A percentile compares a stretch with the other conserved stretches of the same genome.
Evolutionary conservation across 2,888 invertebrate species (phyloP).

Genomic region (Andrena haemorrhoa): DNA sequence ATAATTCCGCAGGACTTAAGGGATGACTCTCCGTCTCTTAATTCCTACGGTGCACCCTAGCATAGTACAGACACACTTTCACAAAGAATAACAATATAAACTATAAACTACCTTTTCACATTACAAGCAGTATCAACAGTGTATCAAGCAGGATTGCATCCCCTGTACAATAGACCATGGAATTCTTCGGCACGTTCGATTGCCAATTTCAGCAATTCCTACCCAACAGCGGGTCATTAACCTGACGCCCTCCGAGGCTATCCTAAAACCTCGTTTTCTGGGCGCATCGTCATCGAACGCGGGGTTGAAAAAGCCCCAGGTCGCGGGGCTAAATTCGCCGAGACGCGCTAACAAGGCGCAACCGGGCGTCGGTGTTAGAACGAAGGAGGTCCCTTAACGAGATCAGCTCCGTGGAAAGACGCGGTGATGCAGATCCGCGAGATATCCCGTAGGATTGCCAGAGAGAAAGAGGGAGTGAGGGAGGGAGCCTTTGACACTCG

Average conservation of each 20-base stretch:
- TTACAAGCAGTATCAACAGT: no score
- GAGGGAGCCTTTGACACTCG: constrained; percentile 64
- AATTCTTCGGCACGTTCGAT: neutral
- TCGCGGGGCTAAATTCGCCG: constrained; percentile 57
- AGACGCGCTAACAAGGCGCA: constrained; percentile 72
- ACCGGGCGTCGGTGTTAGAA: constrained; percentile 58
- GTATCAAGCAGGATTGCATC: no score
- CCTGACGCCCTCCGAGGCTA: neutral
- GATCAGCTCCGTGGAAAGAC: constrained; percentile 72
- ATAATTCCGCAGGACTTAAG: constrained; percentile 58
- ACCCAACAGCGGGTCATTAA: constrained; percentile 23
- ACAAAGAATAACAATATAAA: neutral
- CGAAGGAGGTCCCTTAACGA: constrained; percentile 72
- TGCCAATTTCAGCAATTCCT: neutral
- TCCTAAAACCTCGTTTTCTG: constrained; percentile 47
- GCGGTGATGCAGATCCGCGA: constrained; percentile 71
- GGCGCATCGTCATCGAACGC: constrained; percentile 31
- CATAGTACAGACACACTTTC: neutral
- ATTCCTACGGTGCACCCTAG: constrained; percentile 37
- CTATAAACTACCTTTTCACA: neutral
- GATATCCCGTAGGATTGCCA: constrained; percentile 67
- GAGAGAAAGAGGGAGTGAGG: constrained; percentile 4
- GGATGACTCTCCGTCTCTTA: constrained; percentile 48
- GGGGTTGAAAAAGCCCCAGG: constrained; percentile 44
- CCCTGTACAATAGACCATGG: neutral